Base-by-base conservation (phyloP, 2,113 vertebrate species). In the Cryptotis parvus region DNA sequence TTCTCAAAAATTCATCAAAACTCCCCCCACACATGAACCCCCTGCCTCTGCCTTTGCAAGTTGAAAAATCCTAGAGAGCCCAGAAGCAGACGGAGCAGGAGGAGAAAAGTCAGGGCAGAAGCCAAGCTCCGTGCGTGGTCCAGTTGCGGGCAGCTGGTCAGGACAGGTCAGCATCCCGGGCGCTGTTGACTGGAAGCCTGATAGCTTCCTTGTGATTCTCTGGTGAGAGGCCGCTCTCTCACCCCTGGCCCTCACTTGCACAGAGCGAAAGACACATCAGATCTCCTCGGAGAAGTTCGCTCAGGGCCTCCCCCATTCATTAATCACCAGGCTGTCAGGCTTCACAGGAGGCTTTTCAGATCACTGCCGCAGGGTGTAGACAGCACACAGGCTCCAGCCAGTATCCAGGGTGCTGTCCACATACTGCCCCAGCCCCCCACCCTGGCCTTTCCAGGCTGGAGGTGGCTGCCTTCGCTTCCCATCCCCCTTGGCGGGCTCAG, bases 271-370 rank as follows among this genome's bases (percentile, higher is more conserved):
- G 29, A 29, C 63, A 31, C 4, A 12, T 65, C 27, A 65, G 27
- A 65, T 33, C 74, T 80, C 37, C 69, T 2, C n/a, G n/a, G n/a
- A 1, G 31, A 69, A 18, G 94, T 72, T 16, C 39, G 20, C 65
- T n/a, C 0, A 33, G 73, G 14, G 9, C 63, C 29, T 1, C 58
- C 84, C 33, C 91, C 55, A 22, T 18, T 31, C 91, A 76, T 72
- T n/a, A 16, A 35, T 89, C 87, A 78, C 52, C 70, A 4, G 41
- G 61, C 91, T 87, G 58, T 77, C 75, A 35, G 12, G 58, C 84
- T 77, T 81, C 76, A 27, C 18, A 73, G 66, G 52, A 49, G 45
- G 2, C 45, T 49, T 14, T n/a, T n/a, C n/a, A n/a, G n/a, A n/a
- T n/a, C n/a, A n/a, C n/a, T n/a, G n/a, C n/a, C n/a, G 49, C 16